Evolutionary conservation across 1,140 invertebrate genomes (phyloP), one percentile per base, ranked within the genome.

Genomic region (Brachionus angularis): DNA sequence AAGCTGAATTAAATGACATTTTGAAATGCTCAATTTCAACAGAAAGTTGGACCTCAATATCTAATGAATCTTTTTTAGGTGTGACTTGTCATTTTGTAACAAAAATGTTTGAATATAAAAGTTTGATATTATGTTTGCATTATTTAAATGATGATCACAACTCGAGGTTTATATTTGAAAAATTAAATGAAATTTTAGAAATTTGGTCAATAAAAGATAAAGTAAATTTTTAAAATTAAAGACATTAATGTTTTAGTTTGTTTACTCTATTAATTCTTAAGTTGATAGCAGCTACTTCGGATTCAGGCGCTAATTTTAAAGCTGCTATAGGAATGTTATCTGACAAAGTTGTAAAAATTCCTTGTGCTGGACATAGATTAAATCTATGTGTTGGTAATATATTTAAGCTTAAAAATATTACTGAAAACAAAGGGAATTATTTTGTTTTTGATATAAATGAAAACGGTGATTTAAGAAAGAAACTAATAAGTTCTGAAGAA

Each of bases 241-340:
- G 29, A 53, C 12, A 53, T 31, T 29, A 53, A 53, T n/a, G 23
- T 29, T 29, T 53, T 31, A 53, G 16, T 53, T 53, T 25, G 16
- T 53, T 27, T 53, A 29, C n/a, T n/a, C n/a, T n/a, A n/a, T n/a
- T n/a, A 1, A 53, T 31, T 53, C n/a, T 29, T 25, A 31, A 53
- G 50, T 29, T 31, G 33, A 53, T 53, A 29, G 50, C 25, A 31
- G 50, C 16, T 29, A 53, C 29, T 29, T 53, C 50, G 33, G 50
- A 53, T 29, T 53, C 50, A 31, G 50, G 50, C 50, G 50, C 50
- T 25, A 53, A 53, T 53, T 53, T 53, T 53, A 53, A 53, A 53
- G 16, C 1, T 53, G 50, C 50, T 5, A 29, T 53, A 16, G 27
- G 25, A n/a, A 25, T 31, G 27, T 53, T 53, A n/a, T 29, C 50